phyloP scores from a whole-genome alignment of 2,888 invertebrate species.

The Silvanus unidentatus region DNA sequence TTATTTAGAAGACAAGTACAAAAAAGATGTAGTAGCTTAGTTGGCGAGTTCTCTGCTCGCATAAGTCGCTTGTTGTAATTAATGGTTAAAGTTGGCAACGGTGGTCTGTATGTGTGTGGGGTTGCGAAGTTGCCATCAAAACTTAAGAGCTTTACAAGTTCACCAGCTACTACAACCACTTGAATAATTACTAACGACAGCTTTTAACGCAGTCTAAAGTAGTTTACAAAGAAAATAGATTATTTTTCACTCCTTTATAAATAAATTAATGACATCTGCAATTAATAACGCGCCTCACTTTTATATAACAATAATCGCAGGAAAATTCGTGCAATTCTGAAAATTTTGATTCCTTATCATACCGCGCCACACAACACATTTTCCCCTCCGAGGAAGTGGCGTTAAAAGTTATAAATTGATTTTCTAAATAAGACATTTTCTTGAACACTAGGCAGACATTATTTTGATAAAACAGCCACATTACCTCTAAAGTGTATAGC shows the following conservation, averaged over 20 bases:
- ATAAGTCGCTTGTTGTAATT: slow-evolving; percentile 39
- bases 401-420: slow-evolving; percentile 8
- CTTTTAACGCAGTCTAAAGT: slow-evolving; percentile 37
- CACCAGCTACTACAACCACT: slow-evolving; percentile 38
- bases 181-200: slow-evolving; percentile 43
- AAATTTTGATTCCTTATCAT: too few species aligned
- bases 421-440: slow-evolving; percentile 21
- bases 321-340: too few species aligned
- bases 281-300: background rate
- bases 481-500: slow-evolving; percentile 21
- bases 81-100: slow-evolving; percentile 42
- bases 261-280: slow-evolving; percentile 26
- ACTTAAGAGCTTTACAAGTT: slow-evolving; percentile 42
- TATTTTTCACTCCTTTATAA: slow-evolving; percentile 27
- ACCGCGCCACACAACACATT: too few species aligned
- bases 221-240: slow-evolving; percentile 39
- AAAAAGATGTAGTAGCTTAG: slow-evolving; percentile 1
- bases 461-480: slow-evolving; percentile 21
- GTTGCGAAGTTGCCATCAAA: slow-evolving; percentile 35
- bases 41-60: slow-evolving; percentile 11
- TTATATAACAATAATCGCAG: too few species aligned
- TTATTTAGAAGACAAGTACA: background rate
- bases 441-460: slow-evolving; percentile 16
- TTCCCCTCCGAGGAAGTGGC: too few species aligned
- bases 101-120: slow-evolving; percentile 20